Evolutionary conservation across 1,140 invertebrate species (phyloP).

Genomic region (Ladona fulva): DNA sequence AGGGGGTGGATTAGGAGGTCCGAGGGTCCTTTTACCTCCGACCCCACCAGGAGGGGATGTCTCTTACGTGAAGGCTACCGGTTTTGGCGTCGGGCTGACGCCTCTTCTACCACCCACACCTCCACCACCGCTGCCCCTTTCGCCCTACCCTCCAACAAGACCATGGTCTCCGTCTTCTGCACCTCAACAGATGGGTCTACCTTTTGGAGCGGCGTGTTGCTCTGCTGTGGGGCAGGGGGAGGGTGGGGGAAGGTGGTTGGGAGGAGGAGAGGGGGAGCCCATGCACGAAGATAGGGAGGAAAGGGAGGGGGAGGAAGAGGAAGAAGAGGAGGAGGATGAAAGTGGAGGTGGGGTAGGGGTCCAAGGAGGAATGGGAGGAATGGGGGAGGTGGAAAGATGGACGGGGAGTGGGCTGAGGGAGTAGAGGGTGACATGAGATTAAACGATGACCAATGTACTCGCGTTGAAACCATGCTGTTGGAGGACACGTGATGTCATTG

Average conservation of each 20-base stretch:
- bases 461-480: too few relatives aligned
- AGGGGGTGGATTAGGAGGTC: neutral
- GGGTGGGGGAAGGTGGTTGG: neutral
- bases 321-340: neutral
- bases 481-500: too few relatives aligned
- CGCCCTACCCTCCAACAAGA: neutral
- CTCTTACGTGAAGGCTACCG: neutral
- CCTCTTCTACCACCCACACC: neutral
- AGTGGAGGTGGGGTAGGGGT: neutral
- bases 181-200: neutral
- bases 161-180: neutral
- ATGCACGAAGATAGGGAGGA: neutral
- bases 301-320: neutral
- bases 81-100: neutral
- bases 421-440: neutral
- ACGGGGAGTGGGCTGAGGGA: neutral
- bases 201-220: neutral
- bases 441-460: too few relatives aligned
- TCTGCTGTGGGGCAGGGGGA: neutral
- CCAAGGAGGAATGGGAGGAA: neutral
- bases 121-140: neutral
- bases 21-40: neutral
- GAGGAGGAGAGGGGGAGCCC: neutral
- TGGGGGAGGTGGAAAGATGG: neutral
- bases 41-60: neutral